Evolutionary conservation across 2,888 invertebrate species (phyloP), one percentile per base, ranked within the genome.

Genomic region (Lepidochrysops patricia): DNA sequence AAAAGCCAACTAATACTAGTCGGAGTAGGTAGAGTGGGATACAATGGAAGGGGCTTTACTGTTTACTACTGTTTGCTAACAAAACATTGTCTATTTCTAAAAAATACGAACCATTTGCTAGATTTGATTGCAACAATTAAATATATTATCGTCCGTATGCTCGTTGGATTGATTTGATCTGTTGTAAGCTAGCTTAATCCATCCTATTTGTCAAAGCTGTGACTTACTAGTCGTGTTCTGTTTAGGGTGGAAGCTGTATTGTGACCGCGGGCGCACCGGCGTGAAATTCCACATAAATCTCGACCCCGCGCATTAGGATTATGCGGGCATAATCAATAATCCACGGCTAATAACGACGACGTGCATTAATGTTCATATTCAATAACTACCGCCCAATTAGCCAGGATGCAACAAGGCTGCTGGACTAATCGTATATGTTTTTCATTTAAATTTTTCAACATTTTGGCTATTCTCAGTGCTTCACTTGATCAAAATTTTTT

Each of bases 271-370:
- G 32, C 32, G 15, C 32, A 35, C 58, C 34, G 52, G 50, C 58
- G 58, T 52, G 52, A 37, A 58, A 52, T 58, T 50, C 34, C 34
- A 26, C 58, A 52, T 37, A 50, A 58, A 58, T 58, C 50, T 9
- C 35, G 15, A 34, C 50, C 49, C 58, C 50, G 15, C 34, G 48
- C 58, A 34, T 58, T 34, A 50, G 70, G 73, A 69, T 66, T 72
- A 67, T 66, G 61, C 61, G 61, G 63, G 60, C 60, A 60, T 61
- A 43, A 60, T 61, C 63, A 61, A 61, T 63, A 61, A 50, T 35
- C n/a, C 26, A 58, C 50, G 52, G 29, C 35, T 25, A 58, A 58
- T 58, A 50, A 58, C 12, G 35, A 34, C 26, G 58, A 50, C 34
- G 23, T 49, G 26, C 26, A 29, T 29, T 32, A 13, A 19, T 54